Evolutionary conservation across 2,113 vertebrate genomes (phyloP).

Genomic region (Mustela lutreola): DNA sequence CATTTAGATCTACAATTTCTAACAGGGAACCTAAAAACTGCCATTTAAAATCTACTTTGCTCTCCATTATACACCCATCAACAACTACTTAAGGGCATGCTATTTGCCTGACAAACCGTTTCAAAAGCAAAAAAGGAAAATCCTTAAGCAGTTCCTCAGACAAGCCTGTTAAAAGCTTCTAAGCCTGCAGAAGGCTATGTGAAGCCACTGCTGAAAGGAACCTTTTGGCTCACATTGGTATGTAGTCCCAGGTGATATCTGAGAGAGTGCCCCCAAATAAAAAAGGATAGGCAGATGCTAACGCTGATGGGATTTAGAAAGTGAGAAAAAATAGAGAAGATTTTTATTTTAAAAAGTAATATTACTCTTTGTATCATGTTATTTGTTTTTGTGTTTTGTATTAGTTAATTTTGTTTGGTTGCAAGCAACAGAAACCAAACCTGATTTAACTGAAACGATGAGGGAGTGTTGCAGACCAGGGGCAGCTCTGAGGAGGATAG

Average conservation of each 20-base stretch:
- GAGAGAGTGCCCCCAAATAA: not conserved
- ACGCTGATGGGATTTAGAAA: not conserved
- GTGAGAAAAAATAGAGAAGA: slow-evolving; percentile 10
- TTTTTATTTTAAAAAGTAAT: slow-evolving; percentile 11
- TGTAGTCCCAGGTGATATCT: not conserved
- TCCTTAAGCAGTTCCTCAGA: slow-evolving; percentile 42
- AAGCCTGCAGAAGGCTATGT: not conserved
- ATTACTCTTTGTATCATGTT: not conserved
- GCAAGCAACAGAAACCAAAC: slow-evolving; percentile 4
- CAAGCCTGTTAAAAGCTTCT: slow-evolving; percentile 36
- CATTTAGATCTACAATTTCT: slow-evolving; percentile 43
- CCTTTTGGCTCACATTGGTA: slow-evolving; percentile 45
- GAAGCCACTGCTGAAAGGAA: slow-evolving; percentile 46
- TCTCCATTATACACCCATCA: slow-evolving; percentile 20
- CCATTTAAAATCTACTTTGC: slow-evolving; percentile 49
- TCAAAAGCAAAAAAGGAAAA: slow-evolving; percentile 56
- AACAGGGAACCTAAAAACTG: slow-evolving; percentile 5
- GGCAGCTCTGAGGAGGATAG: not conserved
- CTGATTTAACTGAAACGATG: not conserved
- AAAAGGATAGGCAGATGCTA: not conserved
- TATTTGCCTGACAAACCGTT: not conserved
- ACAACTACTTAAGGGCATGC: slow-evolving; percentile 29
- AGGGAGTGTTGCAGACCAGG: not conserved
- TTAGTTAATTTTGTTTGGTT: slow-evolving; percentile 34
- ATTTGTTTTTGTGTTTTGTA: not conserved